phyloP scores from a whole-genome alignment of 2,888 invertebrate genomes.

The Trileptium ribeirensis region DNA sequence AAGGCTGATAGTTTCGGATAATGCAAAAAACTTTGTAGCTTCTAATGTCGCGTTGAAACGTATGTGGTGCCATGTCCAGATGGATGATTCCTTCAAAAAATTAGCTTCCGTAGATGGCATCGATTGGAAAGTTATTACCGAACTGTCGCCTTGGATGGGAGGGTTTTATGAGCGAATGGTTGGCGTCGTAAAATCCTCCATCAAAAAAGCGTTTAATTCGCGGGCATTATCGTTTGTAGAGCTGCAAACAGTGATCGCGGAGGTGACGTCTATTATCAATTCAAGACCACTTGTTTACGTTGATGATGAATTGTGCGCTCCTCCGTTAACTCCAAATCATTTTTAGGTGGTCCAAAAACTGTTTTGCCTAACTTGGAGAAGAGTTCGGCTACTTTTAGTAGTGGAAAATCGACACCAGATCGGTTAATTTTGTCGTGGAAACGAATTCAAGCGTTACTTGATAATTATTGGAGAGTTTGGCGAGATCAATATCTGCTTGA shows the following conservation, averaged over 20 bases:
- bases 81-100: not conserved
- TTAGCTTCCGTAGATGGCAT: not conserved
- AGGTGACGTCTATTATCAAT: not conserved
- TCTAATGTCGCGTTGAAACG: conserved; percentile 16
- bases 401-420: not conserved
- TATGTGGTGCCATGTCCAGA: conserved; percentile 29
- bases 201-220: not conserved
- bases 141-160: not conserved
- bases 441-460: not conserved
- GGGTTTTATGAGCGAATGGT: not conserved
- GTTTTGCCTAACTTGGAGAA: not conserved
- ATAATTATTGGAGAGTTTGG: conserved; percentile 4
- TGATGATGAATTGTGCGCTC: not conserved
- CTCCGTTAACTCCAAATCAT: not conserved
- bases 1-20: conserved; percentile 49
- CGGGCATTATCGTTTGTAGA: not conserved
- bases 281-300: not conserved
- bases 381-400: not conserved
- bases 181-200: not conserved
- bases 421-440: not conserved
- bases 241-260: conserved; percentile 5
- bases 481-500: not conserved
- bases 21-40: conserved; percentile 50
- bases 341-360: not conserved
- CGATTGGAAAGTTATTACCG: not conserved